These are phyloP conservation scores for Henricia sp. DNA, from an alignment of 53 echinoderm and acorn worm genomes.

Conservation along the genomic window DNA sequence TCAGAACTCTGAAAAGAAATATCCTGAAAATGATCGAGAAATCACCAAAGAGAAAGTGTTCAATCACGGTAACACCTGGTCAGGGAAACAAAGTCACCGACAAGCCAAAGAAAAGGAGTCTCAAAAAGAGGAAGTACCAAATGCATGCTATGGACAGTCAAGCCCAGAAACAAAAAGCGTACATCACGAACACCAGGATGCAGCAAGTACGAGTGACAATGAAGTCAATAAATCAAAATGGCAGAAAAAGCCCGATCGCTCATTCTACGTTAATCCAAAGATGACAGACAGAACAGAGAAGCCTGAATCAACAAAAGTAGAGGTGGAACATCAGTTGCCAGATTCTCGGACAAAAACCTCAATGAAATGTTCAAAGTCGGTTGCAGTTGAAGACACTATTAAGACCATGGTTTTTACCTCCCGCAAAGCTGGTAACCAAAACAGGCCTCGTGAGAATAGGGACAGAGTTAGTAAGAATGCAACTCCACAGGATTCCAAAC, in stretches of 20 bases:
- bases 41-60: not conserved
- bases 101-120: not conserved
- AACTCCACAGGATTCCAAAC: not conserved
- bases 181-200: not conserved
- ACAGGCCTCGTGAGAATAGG: not conserved
- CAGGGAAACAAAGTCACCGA: not conserved
- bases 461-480: not conserved
- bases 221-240: not conserved
- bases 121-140: not conserved
- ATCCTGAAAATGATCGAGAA: not conserved
- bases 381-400: conserved; percentile 14
- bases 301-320: conserved; percentile 2
- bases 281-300: not conserved
- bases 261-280: conserved; percentile 49
- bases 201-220: not conserved
- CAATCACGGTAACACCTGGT: not conserved
- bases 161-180: not conserved
- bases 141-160: not conserved
- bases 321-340: not conserved
- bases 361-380: not conserved
- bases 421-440: conserved; percentile 6
- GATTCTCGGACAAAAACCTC: not conserved
- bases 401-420: conserved; percentile 52
- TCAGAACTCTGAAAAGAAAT: not conserved
- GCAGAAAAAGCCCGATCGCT: conserved; percentile 48